Evolutionary conservation across 2,888 invertebrate genomes (phyloP), one percentile per base, ranked within the genome.

Genomic region (Rhingia campestris): DNA sequence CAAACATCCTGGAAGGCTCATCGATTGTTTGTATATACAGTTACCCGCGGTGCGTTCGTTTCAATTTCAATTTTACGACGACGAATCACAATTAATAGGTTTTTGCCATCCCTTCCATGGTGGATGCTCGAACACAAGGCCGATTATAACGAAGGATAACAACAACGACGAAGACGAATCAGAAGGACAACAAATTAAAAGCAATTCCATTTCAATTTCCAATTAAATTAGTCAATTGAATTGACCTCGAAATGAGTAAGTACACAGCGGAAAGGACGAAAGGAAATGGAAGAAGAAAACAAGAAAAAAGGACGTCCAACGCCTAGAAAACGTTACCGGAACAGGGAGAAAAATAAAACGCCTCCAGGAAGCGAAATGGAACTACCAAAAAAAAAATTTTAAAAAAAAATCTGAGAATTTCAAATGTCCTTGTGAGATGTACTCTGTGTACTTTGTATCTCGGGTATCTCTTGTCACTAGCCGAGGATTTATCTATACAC

Each of bases 151-250:
- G 3, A 58, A 30, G 9, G 32, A 22, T 7, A 56, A 30, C 12
- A 30, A 10, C 4, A 12, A 22, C 43, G 0, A 30, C 39, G 39
- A 14, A 37, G 56, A 58, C 32, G 51, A 70, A n/a, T 30, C 63
- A 53, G 47, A 81, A 72, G 81, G 76, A 81, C 64, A 81, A 81
- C 76, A 81, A 81, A 81, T 81, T 81, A 76, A 76, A 81, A 81
- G 66, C 81, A 76, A 76, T 76, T 81, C 72, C 81, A 76, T 81
- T 81, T 76, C 75, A 81, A 81, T 81, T 81, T 81, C 76, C 81
- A 81, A 76, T 81, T 81, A 72, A 81, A 81, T 81, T 76, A 81
- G 72, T 81, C 81, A 81, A 81, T 76, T 76, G 76, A 81, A 81
- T 81, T 81, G 76, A 76, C 81, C 81, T 81, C 81, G 76, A 81